Base-by-base conservation (phyloP, 2,797 vertebrate genomes). In the Propithecus deckenii region DNA sequence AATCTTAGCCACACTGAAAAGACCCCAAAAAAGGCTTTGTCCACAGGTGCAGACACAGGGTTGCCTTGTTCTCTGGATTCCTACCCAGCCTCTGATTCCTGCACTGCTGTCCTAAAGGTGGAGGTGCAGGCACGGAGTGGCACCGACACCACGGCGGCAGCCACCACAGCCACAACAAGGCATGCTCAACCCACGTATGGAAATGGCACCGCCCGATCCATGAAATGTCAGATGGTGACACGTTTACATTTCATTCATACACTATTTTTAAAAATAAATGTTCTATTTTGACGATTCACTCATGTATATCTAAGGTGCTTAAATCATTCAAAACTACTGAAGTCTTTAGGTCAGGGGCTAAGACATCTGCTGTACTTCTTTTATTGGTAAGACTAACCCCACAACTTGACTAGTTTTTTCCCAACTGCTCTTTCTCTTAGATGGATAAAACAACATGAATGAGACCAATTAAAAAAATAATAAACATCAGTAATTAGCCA, bases 231-330 rank as follows among this genome's bases (percentile, higher is more conserved):
- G 18, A 12, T 10, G 50, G 25, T 2, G 50, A 87, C 35, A 38
- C 25, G 52, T 88, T 83, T 30, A 35, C 15, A 59, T 86, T 80
- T 91, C 61, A 76, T 74, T 89, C 41, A 46, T 55, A 61, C 7
- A 17, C 7, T 59, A 48, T 80, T 83, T 86, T 83, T 23, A 80
- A 89, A 91, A 84, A 78, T 55, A 78, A 85, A 71, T 74, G 15
- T 72, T 84, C 32, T 95, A 17, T 71, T 88, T 93, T 87, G 35
- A 76, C 46, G 23, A 87, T 43, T 93, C 7, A 63, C 71, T 84
- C 20, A 41, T 46, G 61, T 28, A 46, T 93, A 50, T 50, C 59
- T 52, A 63, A 94, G 38, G 5, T 79, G 11, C 84, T 25, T 85
- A 67, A 91, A 52, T 85, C 30, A 41, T 38, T 81, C 11, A 22